Base-by-base conservation (phyloP, 1,140 invertebrate genomes). In the Dryas iulia region DNA sequence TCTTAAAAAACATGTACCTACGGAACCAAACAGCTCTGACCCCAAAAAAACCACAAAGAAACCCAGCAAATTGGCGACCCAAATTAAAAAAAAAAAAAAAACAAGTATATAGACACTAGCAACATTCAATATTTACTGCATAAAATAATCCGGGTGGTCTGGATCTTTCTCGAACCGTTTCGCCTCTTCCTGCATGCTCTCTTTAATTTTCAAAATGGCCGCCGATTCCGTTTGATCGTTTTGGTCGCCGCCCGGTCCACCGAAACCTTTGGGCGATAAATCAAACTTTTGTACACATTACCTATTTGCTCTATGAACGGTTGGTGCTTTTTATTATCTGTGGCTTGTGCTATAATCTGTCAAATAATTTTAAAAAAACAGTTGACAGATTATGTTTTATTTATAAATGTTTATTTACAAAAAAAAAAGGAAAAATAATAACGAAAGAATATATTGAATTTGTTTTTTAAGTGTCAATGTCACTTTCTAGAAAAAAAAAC, bases 101-200 rank as follows among this genome's bases (percentile, higher is more conserved):
- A n/a, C n/a, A n/a, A n/a, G n/a, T n/a, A n/a, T 47, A 47, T 14
- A 47, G 21, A 47, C 10, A 47, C 14, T 47, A 47, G 12, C 14
- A 39, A 14, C n/a, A 47, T n/a, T n/a, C n/a, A 47, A 35, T 35
- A 47, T 66, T 88, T 84, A 97, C 95, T 96, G 96, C 96, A 98
- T 98, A 92, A 97, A 98, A 94, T 98, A 98, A 93, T 98, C 97
- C 84, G 97, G 96, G 93, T 98, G 97, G 92, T 98, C 97, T 83
- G 96, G 97, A 93, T 99, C 98, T 95, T 99, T 99, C 94, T 99
- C 98, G 94, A 99, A 99, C 93, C 98, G 96, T 94, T 99, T 99
- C 87, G 98, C 98, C 93, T 99, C 98, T 93, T 99, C 98, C 93
- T 99, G 98, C 98, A 99, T 99, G 94, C 97, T 98, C 94, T 99